Base-by-base conservation (phyloP, 2,888 invertebrate genomes). In the Synergus umbraculus region DNA sequence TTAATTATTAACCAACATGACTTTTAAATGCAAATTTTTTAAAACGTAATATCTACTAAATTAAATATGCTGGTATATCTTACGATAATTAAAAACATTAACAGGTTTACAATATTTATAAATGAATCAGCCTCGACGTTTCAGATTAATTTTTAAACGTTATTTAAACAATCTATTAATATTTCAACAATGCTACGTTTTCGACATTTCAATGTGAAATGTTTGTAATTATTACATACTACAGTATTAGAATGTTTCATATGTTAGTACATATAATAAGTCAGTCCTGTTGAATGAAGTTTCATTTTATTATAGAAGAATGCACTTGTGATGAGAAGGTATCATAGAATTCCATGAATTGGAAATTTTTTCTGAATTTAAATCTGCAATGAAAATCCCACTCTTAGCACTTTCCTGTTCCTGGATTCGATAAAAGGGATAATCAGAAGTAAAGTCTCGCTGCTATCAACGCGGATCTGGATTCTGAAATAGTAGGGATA, bases 261-360 rank as follows among this genome's bases (percentile, higher is more conserved):
- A 63, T 63, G 29, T 63, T 29, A 63, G 13, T 29, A 7, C 13
- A 2, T 37, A 37, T 29, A 63, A 63, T 63, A 63, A 29, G 63
- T 63, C 54, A 54, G 54, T 73, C 73, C 73, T 73, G 73, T 73
- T 58, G 54, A 73, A 54, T 73, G 73, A 29, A 58, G 73, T 73
- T 58, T n/a, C 4, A 73, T 49, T n/a, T 41, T n/a, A 54, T 12
- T 2, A 12, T n/a, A 10, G n/a, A 54, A 46, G 46, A 67, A 67
- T 67, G 22, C 46, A 67, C 18, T 44, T 46, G 12, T 7, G 1
- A 22, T 7, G 13, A 18, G 18, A 66, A n/a, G 44, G 18, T 43
- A n/a, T n/a, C 37, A 54, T 18, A n/a, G 43, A 66, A 43, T 66
- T 66, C n/a, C 43, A 18, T 43, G n/a, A 43, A 66, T 63, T 29